Evolutionary conservation across 1,140 invertebrate genomes (phyloP), one percentile per base, ranked within the genome.

Genomic region (Drosophila subobscura): DNA sequence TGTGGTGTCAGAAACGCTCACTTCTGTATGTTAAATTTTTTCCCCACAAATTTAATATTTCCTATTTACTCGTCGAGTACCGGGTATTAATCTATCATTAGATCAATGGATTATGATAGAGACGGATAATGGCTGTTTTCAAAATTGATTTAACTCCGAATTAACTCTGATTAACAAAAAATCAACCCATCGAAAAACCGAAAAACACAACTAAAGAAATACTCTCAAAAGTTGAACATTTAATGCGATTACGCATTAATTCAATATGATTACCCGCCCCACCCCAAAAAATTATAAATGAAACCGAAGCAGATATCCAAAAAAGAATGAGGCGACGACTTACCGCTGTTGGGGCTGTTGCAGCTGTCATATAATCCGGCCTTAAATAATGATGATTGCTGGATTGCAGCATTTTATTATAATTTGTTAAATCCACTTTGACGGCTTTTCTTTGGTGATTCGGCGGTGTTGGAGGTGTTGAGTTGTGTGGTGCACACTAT

Each of bases 341-440:
- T 94, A 97, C 96, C 94, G 96, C 97, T 47, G 96, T 97, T 61
- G 97, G 96, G 72, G 97, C 92, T 76, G 81, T 61, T 25, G 97
- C 96, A 78, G 97, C 96, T 83, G 96, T 96, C 90, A 97, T 93
- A 92, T 97, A 98, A 93, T 98, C 97, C 94, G 97, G 97, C 92
- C 96, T 94, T 90, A 97, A 93, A 92, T 97, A 97, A 93, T 97
- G 97, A 72, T 94, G 97, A 73, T 94, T 93, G 90, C 94, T 95
- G 84, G 95, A 96, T 89, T 96, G 96, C 93, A 97, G 94, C 96
- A 97, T 97, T 79, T 93, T 94, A 73, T 89, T 91, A 75, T 91
- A 91, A 77, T 91, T 91, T 83, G 90, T 90, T 91, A 91, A 91
- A 91, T 91, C 90, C 90, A 91, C 90, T 91, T 91, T 91, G 89